These are phyloP conservation scores for Cranoglanis bouderius DNA, from an alignment of 2,113 vertebrate species.

Conservation along the genomic window DNA sequence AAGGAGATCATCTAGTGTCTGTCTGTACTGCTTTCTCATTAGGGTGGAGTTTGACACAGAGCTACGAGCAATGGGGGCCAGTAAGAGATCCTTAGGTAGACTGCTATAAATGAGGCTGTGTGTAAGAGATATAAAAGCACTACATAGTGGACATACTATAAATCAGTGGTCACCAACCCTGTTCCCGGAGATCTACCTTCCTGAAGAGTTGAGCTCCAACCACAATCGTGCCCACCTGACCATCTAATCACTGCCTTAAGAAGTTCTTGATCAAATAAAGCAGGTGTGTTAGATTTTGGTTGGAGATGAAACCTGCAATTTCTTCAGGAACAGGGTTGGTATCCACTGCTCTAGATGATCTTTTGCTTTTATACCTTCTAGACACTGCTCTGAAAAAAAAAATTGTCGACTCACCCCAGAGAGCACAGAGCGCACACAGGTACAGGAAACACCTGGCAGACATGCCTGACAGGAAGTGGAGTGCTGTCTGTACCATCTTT, in stretches of 20 bases:
- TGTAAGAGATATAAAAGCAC: neutral
- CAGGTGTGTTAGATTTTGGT: no score
- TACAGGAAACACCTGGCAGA: conserved; percentile 57
- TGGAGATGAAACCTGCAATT: no score
- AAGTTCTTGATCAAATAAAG: no score
- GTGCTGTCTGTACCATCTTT: conserved; percentile 1
- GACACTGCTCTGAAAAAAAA: neutral
- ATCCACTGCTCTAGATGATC: no score
- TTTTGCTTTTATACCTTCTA: neutral
- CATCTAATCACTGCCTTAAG: no score
- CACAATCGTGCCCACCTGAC: no score
- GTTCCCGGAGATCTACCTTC: no score
- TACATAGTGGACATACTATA: neutral
- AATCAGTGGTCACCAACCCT: no score
- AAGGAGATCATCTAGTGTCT: neutral
- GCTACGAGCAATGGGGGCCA: neutral
- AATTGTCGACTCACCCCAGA: conserved; percentile 68
- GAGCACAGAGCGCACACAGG: conserved; percentile 57
- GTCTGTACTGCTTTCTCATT: neutral
- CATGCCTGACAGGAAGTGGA: conserved; percentile 44
- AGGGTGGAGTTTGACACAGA: neutral
- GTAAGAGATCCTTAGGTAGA: neutral
- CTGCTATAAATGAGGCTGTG: neutral
- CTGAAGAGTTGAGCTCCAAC: no score
- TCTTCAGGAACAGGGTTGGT: no score